Evolutionary conservation across 2,797 vertebrate genomes (phyloP).

Genomic region (Nannoperca australis): DNA sequence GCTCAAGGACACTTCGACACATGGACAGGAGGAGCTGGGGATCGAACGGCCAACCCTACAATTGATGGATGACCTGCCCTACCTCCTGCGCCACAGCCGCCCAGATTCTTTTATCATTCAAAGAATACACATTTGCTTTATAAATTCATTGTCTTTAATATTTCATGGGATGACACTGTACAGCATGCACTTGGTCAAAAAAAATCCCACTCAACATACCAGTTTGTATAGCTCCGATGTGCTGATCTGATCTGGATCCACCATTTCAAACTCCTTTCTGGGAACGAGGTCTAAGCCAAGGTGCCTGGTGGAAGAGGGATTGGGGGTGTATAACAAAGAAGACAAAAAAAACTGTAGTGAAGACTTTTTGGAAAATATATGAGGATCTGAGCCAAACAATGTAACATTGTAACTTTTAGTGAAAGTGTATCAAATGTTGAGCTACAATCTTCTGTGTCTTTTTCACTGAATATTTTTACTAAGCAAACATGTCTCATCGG

Average conservation of each 20-base stretch:
- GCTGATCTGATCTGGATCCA: conserved; percentile 98
- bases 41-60: too few relatives aligned
- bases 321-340: background rate
- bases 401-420: background rate
- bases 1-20: too few relatives aligned
- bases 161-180: conserved; percentile 23
- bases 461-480: background rate
- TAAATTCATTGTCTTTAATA: background rate
- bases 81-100: too few relatives aligned
- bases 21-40: too few relatives aligned
- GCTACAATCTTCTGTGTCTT: background rate
- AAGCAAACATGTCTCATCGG: background rate
- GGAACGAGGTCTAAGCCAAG: conserved; percentile 97
- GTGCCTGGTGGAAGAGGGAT: conserved; percentile 85
- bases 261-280: conserved; percentile 98
- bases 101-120: conserved; percentile 39
- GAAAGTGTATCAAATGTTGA: background rate
- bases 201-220: conserved; percentile 80
- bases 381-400: background rate
- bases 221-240: conserved; percentile 99
- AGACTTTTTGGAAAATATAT: background rate
- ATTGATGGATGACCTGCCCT: too few relatives aligned
- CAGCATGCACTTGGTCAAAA: conserved; percentile 26
- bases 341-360: conserved; percentile 8
- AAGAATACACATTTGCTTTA: conserved; percentile 15